Conservation (phyloP, 2,888 invertebrate species). For the Microctonus aethiopoides region DNA sequence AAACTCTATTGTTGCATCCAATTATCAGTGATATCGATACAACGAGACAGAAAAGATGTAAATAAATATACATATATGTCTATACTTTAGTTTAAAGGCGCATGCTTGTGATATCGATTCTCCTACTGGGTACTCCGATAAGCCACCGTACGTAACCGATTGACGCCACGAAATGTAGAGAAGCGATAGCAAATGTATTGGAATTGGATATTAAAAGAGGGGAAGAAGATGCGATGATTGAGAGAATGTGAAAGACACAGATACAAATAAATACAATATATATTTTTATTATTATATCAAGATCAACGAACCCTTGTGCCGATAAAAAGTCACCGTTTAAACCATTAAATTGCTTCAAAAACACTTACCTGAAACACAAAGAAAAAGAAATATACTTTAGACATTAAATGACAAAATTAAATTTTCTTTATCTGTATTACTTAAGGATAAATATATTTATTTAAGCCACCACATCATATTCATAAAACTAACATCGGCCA, state of each 20-base stretch:
- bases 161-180: conserved; percentile 32
- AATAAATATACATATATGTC: neutral
- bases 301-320: conserved; percentile 18
- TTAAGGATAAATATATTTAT: conserved; percentile 4
- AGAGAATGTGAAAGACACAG: neutral
- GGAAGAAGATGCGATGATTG: neutral
- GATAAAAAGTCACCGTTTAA: conserved; percentile 9
- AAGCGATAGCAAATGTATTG: conserved; percentile 33
- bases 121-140: conserved; percentile 37
- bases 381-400: conserved; percentile 9
- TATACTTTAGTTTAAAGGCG: conserved; percentile 32
- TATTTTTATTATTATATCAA: conserved; percentile 9
- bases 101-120: conserved; percentile 46
- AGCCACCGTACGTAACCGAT: conserved; percentile 33
- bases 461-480: neutral
- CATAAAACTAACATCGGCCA: conserved; percentile 1
- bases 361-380: conserved; percentile 48
- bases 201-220: conserved; percentile 30
- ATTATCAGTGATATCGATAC: conserved; percentile 32
- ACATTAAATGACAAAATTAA: neutral
- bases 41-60: conserved; percentile 6
- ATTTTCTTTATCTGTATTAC: neutral
- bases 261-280: too few species aligned
- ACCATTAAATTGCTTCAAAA: conserved; percentile 13
- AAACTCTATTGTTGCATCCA: conserved; percentile 33